Conservation (phyloP, 2,113 vertebrate genomes). For the Parus major region DNA sequence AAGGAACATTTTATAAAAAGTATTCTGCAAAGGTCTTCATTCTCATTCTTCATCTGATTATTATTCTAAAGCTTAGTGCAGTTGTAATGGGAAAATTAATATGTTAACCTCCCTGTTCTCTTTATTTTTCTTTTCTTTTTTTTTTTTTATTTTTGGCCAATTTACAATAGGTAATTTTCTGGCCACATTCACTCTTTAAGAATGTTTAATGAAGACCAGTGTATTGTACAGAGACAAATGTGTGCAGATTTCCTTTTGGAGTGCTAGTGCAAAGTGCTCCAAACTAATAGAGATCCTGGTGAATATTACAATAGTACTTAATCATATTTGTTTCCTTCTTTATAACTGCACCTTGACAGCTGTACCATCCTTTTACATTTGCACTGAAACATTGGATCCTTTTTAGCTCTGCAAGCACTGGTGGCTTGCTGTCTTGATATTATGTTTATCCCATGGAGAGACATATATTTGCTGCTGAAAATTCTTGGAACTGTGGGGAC, state of each 20-base stretch:
- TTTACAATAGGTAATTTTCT: slow-evolving; percentile 59
- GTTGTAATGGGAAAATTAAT: slow-evolving; percentile 59
- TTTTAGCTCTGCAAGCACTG: slow-evolving; percentile 81
- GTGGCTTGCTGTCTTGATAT: slow-evolving; percentile 80
- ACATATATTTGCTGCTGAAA: slow-evolving; percentile 81
- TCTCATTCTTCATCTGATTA: slow-evolving; percentile 45
- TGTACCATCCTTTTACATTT: slow-evolving; percentile 71
- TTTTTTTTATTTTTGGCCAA: not conserved
- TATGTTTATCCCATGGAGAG: slow-evolving; percentile 75
- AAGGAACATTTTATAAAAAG: slow-evolving; percentile 54
- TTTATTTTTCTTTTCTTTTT: not conserved
- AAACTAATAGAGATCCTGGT: slow-evolving; percentile 50
- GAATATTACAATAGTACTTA: slow-evolving; percentile 52
- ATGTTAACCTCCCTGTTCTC: slow-evolving; percentile 23
- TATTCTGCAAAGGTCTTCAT: slow-evolving; percentile 43
- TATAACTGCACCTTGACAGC: slow-evolving; percentile 70
- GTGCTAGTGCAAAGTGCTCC: slow-evolving; percentile 61
- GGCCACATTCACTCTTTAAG: slow-evolving; percentile 36
- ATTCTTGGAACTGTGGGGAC: slow-evolving; percentile 61
- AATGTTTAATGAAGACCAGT: slow-evolving; percentile 67
- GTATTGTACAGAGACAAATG: slow-evolving; percentile 65
- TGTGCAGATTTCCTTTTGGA: slow-evolving; percentile 61
- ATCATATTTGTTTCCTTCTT: slow-evolving; percentile 52
- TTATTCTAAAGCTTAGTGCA: slow-evolving; percentile 58
- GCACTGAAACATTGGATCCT: slow-evolving; percentile 77